A percentile compares a stretch with the other conserved stretches of the same genome.
phyloP scores from a whole-genome alignment of 2,113 vertebrate species.

The Nesoenas mayeri region DNA sequence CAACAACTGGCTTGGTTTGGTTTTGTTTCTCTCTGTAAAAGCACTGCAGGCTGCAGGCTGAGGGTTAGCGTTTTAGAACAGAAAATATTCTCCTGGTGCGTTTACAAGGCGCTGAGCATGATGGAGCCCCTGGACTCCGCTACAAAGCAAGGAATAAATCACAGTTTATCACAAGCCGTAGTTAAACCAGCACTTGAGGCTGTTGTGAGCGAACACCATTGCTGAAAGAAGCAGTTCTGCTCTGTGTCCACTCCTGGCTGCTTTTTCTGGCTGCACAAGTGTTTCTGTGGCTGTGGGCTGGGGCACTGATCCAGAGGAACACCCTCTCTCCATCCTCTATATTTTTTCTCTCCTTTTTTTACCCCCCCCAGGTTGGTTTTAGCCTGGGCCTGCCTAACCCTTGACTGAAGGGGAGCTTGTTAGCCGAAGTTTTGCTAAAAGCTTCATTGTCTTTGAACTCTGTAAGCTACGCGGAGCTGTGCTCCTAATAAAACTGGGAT shows the following conservation, averaged over 20 bases:
- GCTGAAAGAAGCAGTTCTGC: neutral
- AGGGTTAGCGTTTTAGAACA: neutral
- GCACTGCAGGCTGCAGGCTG: neutral
- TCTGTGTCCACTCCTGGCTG: neutral
- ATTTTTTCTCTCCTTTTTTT: neutral
- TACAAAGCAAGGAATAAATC: neutral
- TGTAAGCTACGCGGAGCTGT: neutral
- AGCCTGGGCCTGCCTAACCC: neutral
- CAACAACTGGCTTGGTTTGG: neutral
- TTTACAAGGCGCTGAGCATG: neutral
- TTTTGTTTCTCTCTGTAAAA: neutral
- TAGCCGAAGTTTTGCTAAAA: conserved; percentile 28
- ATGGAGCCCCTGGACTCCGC: neutral
- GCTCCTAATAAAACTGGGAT: neutral
- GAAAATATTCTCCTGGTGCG: neutral
- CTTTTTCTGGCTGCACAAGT: neutral
- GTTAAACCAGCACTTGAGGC: neutral
- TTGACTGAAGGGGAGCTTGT: conserved; percentile 23
- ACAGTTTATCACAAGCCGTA: neutral
- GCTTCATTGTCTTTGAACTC: conserved; percentile 20
- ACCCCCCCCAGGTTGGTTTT: neutral
- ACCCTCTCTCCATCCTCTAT: neutral
- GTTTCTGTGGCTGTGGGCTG: neutral
- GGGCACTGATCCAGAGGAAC: neutral
- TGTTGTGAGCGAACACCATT: neutral